Conservation (phyloP, 2,797 vertebrate species). For the Sebastes matsubarae region DNA sequence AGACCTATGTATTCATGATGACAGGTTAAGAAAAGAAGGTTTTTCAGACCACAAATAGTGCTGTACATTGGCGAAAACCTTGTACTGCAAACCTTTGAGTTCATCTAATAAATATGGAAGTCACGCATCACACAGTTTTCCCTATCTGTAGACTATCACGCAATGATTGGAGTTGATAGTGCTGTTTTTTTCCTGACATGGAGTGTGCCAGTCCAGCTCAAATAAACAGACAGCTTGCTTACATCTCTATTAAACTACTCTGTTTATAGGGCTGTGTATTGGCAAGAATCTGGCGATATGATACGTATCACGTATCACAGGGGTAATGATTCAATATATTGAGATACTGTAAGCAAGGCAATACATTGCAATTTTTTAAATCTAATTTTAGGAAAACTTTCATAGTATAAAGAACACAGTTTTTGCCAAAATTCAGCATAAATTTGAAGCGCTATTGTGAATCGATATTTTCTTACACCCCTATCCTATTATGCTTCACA, state of each 20-base stretch:
- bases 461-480: too few relatives aligned
- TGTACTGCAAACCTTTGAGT: neutral
- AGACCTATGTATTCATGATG: neutral
- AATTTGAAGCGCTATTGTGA: neutral
- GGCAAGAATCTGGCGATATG: too few relatives aligned
- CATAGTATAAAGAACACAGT: too few relatives aligned
- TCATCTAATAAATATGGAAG: neutral
- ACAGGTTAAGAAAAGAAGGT: neutral
- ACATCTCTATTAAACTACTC: neutral
- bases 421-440: too few relatives aligned
- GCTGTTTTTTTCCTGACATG: neutral
- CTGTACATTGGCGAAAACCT: neutral
- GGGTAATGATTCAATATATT: too few relatives aligned
- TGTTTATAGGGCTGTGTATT: neutral
- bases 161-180: neutral
- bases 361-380: too few relatives aligned
- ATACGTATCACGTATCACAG: too few relatives aligned
- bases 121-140: neutral
- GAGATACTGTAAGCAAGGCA: too few relatives aligned
- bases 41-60: neutral
- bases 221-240: neutral
- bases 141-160: neutral
- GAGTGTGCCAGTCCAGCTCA: neutral
- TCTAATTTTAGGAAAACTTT: too few relatives aligned
- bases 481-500: too few relatives aligned